Evolutionary conservation across 1,140 invertebrate genomes (phyloP).

Genomic region (Leptinotarsa defecta): DNA sequence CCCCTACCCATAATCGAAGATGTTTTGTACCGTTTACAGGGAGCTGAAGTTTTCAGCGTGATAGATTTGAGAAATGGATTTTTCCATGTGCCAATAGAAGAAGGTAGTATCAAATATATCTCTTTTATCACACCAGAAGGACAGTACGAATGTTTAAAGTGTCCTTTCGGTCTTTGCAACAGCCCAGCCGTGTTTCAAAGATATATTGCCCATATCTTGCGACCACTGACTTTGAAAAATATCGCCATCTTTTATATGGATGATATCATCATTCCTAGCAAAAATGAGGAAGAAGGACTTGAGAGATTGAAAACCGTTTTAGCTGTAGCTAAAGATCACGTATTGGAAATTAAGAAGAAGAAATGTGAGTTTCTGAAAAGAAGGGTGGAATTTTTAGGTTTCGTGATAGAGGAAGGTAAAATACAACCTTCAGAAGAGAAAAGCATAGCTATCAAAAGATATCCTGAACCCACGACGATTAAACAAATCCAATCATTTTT

Average conservation of each 20-base stretch:
- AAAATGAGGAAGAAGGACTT: slow-evolving; percentile 31
- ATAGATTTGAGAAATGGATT: slow-evolving; percentile 54
- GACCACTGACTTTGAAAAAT: slow-evolving; percentile 37
- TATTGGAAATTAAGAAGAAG: slow-evolving; percentile 49
- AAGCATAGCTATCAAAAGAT: slow-evolving; percentile 47
- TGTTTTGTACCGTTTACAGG: slow-evolving; percentile 37
- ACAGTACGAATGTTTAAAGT: slow-evolving; percentile 45
- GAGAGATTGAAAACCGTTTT: slow-evolving; percentile 37
- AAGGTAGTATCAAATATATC: slow-evolving; percentile 44
- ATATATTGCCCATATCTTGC: slow-evolving; percentile 44
- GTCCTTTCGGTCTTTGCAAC: slow-evolving; percentile 47
- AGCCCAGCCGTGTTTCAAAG: slow-evolving; percentile 34
- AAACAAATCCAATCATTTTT: slow-evolving; percentile 47
- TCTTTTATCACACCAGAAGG: slow-evolving; percentile 43
- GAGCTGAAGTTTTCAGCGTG: slow-evolving; percentile 38
- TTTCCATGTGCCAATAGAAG: slow-evolving; percentile 45
- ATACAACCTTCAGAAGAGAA: slow-evolving; percentile 48
- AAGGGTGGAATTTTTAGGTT: slow-evolving; percentile 32
- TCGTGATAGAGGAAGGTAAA: slow-evolving; percentile 27
- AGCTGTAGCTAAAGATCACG: slow-evolving; percentile 46
- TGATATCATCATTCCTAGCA: slow-evolving; percentile 43
- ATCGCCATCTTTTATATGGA: slow-evolving; percentile 40
- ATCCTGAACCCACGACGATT: slow-evolving; percentile 45
- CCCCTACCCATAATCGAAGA: slow-evolving; percentile 46
- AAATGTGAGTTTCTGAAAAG: slow-evolving; percentile 42